A percentile compares a stretch with the other conserved stretches of the same genome.
Evolutionary conservation across 1,140 invertebrate species (phyloP).

Genomic region (Apolygus lucorum): DNA sequence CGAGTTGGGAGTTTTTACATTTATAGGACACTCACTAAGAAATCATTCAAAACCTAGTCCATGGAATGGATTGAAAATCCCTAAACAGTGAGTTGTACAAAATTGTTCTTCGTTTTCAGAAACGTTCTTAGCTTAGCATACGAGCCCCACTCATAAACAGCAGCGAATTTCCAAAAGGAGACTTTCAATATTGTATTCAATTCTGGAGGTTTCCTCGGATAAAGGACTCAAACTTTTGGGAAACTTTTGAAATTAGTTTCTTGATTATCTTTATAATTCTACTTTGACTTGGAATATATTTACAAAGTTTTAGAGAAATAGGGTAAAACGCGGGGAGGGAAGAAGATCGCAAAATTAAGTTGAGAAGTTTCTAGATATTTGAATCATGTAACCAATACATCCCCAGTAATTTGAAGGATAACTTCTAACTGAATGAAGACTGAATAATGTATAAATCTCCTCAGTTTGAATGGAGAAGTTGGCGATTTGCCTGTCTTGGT

Average conservation of each 20-base stretch:
- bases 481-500: conserved; percentile 14
- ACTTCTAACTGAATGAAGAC: conserved; percentile 15
- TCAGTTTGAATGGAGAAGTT: conserved; percentile 10
- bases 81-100: too few relatives aligned
- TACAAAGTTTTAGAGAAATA: conserved; percentile 8
- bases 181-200: neutral
- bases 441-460: conserved; percentile 17
- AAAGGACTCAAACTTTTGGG: neutral
- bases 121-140: too few relatives aligned
- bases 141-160: neutral
- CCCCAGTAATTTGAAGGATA: conserved; percentile 11
- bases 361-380: conserved; percentile 15
- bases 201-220: neutral
- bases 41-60: too few relatives aligned
- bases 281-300: conserved; percentile 5
- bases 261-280: conserved; percentile 11
- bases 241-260: conserved; percentile 6
- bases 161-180: neutral
- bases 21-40: too few relatives aligned
- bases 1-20: too few relatives aligned
- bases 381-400: conserved; percentile 15
- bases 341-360: neutral
- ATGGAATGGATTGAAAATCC: too few relatives aligned
- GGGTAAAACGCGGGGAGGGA: neutral
- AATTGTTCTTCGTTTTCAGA: too few relatives aligned